Evolutionary conservation across 2,113 vertebrate species (phyloP).

Genomic region (Menura novaehollandiae): DNA sequence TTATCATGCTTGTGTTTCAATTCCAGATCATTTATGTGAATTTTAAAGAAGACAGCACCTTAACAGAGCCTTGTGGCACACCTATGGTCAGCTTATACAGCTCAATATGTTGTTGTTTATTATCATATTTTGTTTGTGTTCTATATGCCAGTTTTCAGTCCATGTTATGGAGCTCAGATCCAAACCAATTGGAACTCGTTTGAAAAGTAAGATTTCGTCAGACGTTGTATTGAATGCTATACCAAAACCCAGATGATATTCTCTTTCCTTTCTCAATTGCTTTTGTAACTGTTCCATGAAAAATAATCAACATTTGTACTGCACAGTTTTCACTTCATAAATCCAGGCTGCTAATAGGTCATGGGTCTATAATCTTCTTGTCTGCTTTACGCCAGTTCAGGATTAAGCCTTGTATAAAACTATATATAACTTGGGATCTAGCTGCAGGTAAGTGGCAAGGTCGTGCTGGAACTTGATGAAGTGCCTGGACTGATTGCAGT

Average conservation of each 20-base stretch:
- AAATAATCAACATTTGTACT: constrained; percentile 32
- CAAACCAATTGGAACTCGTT: neutral
- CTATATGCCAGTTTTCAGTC: neutral
- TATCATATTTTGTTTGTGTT: neutral
- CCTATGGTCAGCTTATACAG: neutral
- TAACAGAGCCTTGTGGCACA: neutral
- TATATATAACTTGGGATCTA: constrained; percentile 15
- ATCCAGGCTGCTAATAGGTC: constrained; percentile 37
- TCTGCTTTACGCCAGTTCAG: neutral
- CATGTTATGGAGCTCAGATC: neutral
- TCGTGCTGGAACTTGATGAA: neutral
- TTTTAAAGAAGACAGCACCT: neutral
- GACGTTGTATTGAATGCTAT: neutral
- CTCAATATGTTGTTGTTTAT: neutral
- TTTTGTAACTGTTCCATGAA: constrained; percentile 43
- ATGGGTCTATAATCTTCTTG: constrained; percentile 11
- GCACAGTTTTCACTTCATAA: constrained; percentile 52
- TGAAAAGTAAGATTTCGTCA: neutral
- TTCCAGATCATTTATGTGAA: neutral
- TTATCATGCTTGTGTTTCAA: neutral
- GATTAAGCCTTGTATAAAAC: neutral
- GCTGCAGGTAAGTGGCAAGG: neutral
- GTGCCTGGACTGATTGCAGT: neutral
- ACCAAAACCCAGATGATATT: constrained; percentile 32
- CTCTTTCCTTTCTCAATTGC: constrained; percentile 42